These are phyloP conservation scores for Bufo bufo DNA, from an alignment of 2,113 vertebrate genomes.

Conservation along the genomic window DNA sequence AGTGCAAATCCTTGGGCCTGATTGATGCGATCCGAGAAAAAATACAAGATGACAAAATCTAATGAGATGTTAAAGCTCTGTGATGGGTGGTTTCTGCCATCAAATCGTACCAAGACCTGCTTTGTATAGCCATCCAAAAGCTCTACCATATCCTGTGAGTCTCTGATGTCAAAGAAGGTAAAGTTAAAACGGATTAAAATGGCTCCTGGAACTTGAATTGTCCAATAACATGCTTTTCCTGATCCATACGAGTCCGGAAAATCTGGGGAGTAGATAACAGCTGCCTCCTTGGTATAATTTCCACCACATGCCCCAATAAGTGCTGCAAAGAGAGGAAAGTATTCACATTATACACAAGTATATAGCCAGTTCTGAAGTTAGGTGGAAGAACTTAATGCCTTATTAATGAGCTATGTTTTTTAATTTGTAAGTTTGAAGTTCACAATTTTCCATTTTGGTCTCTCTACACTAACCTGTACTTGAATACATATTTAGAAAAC, in stretches of 20 bases:
- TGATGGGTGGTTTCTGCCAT: constrained; percentile 83
- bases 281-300: constrained; percentile 84
- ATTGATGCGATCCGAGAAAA: constrained; percentile 93
- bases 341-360: neutral
- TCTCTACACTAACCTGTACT: neutral
- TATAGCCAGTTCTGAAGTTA: neutral
- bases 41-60: constrained; percentile 92
- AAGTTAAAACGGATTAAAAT: constrained; percentile 87
- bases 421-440: neutral
- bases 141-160: constrained; percentile 95
- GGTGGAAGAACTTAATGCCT: too few relatives aligned
- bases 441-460: neutral
- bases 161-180: constrained; percentile 91
- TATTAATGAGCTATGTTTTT: too few relatives aligned
- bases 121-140: constrained; percentile 89
- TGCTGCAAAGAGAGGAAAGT: constrained; percentile 72
- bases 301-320: constrained; percentile 91
- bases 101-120: constrained; percentile 86
- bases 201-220: constrained; percentile 85
- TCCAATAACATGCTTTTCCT: constrained; percentile 93
- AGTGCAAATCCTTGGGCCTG: constrained; percentile 92
- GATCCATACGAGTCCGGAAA: constrained; percentile 88
- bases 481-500: neutral
- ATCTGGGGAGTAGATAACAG: constrained; percentile 92
- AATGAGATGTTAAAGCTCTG: constrained; percentile 84